Evolutionary conservation across 2,797 vertebrate genomes (phyloP), one percentile per base, ranked within the genome.

Genomic region (Micromesistius poutassou): DNA sequence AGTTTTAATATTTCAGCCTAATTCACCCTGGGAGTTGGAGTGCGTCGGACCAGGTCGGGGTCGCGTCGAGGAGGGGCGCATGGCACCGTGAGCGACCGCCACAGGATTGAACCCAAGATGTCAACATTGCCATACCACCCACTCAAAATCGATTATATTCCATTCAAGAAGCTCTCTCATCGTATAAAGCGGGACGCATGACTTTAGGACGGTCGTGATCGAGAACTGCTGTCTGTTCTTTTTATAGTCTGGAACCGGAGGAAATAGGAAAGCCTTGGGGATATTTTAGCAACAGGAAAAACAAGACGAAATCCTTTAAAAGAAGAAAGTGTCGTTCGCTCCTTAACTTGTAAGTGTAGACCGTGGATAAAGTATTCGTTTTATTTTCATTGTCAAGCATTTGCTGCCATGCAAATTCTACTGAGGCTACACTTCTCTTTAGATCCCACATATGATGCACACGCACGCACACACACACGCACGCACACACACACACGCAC

Each of bases 131-230:
- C 91, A 84, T 92, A 83, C 96, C 96, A 96, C 96, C 96, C 96
- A 96, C 96, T 94, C 94, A 87, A 95, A 95, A 96, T 96, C 95
- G 94, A 97, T 96, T 95, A 87, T 91, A 91, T 95, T 95, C 94
- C 88, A 90, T 94, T 90, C 91, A 94, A 92, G 91, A 93, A 93
- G 92, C 89, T 93, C 88, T 86, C 92, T 90, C 90, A 90, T 90
- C 91, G 89, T 93, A 95, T 95, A 95, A 96, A 96, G 95, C 95
- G 91, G 93, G 93, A 90, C 90, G 92, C 91, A 84, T 91, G 92
- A 88, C 93, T 92, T 90, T 82, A 87, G 91, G 91, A 87, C 87
- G 76, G 86, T 75, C 87, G 85, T 92, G 91, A 91, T 85, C 85
- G 55, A 86, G 82, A 77, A 90, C 92, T 84, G 33, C 90, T 86